Conservation (phyloP, 2,113 vertebrate species). For the Elgaria multicarinata region DNA sequence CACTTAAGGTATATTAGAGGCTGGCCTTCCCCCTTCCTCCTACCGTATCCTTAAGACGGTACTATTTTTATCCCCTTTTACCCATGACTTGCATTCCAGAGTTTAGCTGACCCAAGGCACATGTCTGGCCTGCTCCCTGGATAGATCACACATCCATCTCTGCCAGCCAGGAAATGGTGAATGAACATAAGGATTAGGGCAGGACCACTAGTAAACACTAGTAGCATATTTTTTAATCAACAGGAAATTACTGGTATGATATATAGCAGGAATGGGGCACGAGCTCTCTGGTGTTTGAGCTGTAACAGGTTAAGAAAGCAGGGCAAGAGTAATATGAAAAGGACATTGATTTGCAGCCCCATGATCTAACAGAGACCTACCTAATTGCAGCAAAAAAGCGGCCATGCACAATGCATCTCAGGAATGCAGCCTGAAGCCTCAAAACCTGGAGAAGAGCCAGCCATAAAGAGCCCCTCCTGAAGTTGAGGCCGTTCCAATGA, state of each 20-base stretch:
- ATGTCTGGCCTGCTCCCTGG: conserved; percentile 40
- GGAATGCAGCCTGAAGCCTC: conserved; percentile 65
- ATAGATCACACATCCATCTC: conserved; percentile 36
- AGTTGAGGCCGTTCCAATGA: conserved; percentile 49
- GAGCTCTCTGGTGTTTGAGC: conserved; percentile 55
- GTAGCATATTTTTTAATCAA: conserved; percentile 57
- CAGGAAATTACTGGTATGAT: conserved; percentile 63
- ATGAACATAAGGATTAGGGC: conserved; percentile 48
- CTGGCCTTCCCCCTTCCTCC: conserved; percentile 9
- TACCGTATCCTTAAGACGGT: conserved; percentile 1
- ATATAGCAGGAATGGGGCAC: conserved; percentile 48
- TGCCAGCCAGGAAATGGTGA: conserved; percentile 58
- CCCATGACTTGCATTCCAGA: conserved; percentile 50
- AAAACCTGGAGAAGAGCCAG: conserved; percentile 52
- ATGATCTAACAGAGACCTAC: conserved; percentile 56
- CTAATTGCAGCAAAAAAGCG: conserved; percentile 49
- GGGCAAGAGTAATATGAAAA: conserved; percentile 62
- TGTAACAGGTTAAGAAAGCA: conserved; percentile 63
- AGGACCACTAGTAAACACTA: conserved; percentile 60
- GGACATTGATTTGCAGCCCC: conserved; percentile 55
- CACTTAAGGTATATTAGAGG: conserved; percentile 13
- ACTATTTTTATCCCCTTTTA: conserved; percentile 58
- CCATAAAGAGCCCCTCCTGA: conserved; percentile 45
- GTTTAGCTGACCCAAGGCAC: conserved; percentile 54
- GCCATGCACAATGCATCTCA: conserved; percentile 51